A percentile compares a stretch with the other conserved stretches of the same genome.
Evolutionary conservation across 2,113 vertebrate species (phyloP).

Genomic region (Clinocottus analis): DNA sequence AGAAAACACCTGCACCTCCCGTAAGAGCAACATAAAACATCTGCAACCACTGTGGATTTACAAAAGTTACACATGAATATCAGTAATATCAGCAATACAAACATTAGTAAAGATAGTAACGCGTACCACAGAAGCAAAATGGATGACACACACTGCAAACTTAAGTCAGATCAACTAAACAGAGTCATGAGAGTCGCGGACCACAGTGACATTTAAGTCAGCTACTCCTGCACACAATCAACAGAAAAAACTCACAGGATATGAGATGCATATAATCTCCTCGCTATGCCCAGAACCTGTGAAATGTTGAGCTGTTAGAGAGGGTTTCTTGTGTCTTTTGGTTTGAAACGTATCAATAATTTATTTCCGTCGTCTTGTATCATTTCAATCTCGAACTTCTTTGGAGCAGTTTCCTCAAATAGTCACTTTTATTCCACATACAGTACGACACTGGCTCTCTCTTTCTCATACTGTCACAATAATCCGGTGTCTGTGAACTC

Average conservation of each 20-base stretch:
- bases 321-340: slow-evolving; percentile 30
- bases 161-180: slow-evolving; percentile 17
- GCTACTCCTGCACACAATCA: neutral
- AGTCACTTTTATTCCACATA: slow-evolving; percentile 32
- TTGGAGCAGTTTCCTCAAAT: slow-evolving; percentile 34
- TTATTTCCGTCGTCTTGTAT: slow-evolving; percentile 36
- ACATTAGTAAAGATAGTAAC: neutral
- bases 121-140: neutral
- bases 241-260: slow-evolving; percentile 8
- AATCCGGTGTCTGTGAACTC: neutral
- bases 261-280: slow-evolving; percentile 10
- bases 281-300: slow-evolving; percentile 1
- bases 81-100: slow-evolving; percentile 6
- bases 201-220: neutral
- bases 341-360: slow-evolving; percentile 49
- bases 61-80: slow-evolving; percentile 2
- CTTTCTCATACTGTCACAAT: slow-evolving; percentile 3
- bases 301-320: neutral
- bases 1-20: neutral
- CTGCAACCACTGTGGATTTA: neutral
- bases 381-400: slow-evolving; percentile 41
- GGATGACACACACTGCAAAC: neutral
- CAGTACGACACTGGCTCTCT: neutral
- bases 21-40: neutral
- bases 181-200: neutral